phyloP scores from a whole-genome alignment of 2,888 invertebrate species.

The Operophtera brumata region DNA sequence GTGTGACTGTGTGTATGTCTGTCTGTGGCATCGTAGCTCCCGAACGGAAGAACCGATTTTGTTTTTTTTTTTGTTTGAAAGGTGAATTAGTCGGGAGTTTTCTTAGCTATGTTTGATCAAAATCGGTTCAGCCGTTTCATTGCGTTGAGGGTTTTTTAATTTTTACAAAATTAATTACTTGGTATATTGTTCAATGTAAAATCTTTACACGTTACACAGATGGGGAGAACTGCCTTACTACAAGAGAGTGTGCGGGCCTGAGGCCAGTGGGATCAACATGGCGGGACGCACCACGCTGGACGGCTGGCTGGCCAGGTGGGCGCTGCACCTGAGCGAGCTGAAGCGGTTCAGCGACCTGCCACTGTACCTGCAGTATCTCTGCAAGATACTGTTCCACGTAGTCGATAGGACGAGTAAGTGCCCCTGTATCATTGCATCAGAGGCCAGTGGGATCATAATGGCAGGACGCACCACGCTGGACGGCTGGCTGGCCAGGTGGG shows the following conservation, averaged over 20 bases:
- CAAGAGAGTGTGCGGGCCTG: constrained; percentile 68
- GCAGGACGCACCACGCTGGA: constrained; percentile 81
- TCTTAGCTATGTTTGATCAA: too few species aligned
- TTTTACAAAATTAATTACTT: too few species aligned
- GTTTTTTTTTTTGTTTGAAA: too few species aligned
- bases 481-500: constrained; percentile 87
- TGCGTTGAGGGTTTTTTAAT: too few species aligned
- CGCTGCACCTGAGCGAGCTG: constrained; percentile 72
- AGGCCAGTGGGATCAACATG: constrained; percentile 65
- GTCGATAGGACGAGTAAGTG: constrained; percentile 84
- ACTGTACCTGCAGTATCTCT: constrained; percentile 87
- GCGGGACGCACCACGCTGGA: constrained; percentile 81
- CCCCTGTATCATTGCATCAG: constrained; percentile 1
- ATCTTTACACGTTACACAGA: constrained; percentile 42
- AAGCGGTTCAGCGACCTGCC: constrained; percentile 83
- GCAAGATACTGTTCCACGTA: constrained; percentile 86
- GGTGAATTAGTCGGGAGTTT: too few species aligned
- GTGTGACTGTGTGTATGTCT: too few species aligned
- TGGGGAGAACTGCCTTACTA: constrained; percentile 72
- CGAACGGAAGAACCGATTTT: too few species aligned
- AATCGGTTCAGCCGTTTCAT: too few species aligned
- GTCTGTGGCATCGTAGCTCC: too few species aligned
- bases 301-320: constrained; percentile 87
- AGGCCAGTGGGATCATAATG: constrained; percentile 61
- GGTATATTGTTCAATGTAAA: too few species aligned